Conservation (phyloP, 2,888 invertebrate species). For the Cerastoderma edule region DNA sequence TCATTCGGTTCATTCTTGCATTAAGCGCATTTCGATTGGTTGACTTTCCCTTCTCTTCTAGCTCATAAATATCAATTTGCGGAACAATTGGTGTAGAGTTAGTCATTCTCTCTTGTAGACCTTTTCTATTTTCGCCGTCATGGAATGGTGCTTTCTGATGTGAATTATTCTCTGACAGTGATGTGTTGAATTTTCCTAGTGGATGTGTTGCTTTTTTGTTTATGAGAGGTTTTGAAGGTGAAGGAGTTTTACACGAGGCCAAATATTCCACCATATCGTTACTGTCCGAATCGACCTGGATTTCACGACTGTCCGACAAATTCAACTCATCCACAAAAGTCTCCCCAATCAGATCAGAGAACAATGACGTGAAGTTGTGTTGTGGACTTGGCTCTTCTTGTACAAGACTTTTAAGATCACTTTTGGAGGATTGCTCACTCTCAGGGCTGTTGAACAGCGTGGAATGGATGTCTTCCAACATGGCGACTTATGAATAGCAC, state of each 20-base stretch:
- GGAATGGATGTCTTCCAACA: constrained; percentile 13
- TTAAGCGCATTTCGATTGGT: constrained; percentile 58
- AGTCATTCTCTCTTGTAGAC: no score
- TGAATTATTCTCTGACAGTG: no score
- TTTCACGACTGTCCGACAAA: neutral
- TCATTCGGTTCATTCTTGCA: constrained; percentile 62
- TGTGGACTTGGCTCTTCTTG: neutral
- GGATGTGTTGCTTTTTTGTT: neutral
- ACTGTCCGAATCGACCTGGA: neutral
- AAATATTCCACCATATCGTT: constrained; percentile 8
- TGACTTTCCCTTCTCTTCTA: constrained; percentile 7
- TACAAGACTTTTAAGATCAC: neutral
- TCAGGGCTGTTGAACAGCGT: constrained; percentile 4
- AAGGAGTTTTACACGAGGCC: neutral
- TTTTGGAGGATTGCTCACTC: neutral
- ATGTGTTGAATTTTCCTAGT: no score
- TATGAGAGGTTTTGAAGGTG: neutral
- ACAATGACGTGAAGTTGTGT: constrained; percentile 10
- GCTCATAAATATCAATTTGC: neutral
- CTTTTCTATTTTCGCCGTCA: no score
- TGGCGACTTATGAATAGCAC: neutral
- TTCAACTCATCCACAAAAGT: neutral
- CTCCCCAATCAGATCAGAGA: constrained; percentile 5
- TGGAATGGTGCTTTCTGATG: no score
- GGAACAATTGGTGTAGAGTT: neutral